These are phyloP conservation scores for Elgaria multicarinata DNA, from an alignment of 2,113 vertebrate species.

Conservation along the genomic window DNA sequence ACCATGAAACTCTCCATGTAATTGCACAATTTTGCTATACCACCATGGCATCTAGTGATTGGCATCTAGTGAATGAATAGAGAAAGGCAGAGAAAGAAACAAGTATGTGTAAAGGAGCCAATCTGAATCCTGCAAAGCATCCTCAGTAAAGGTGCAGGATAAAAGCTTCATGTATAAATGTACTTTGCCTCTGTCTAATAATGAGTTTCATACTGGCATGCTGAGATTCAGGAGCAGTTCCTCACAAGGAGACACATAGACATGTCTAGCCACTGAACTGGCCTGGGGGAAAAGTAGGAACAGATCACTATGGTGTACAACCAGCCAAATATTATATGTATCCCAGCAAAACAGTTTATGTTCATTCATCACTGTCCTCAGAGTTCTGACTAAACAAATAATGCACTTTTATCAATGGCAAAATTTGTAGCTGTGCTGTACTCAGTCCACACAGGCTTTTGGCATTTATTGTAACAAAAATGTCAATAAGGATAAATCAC, in stretches of 20 bases:
- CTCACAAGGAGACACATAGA: background rate
- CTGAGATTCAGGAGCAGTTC: background rate
- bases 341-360: background rate
- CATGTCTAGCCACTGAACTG: background rate
- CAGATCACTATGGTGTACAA: background rate
- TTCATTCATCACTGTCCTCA: background rate
- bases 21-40: too few relatives aligned
- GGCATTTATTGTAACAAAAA: constrained; percentile 11
- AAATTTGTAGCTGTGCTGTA: background rate
- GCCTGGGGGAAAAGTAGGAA: background rate
- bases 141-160: too few relatives aligned
- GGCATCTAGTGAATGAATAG: too few relatives aligned
- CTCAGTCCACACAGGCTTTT: background rate
- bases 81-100: background rate
- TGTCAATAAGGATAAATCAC: constrained; percentile 12
- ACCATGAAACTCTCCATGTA: too few relatives aligned
- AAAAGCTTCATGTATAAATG: too few relatives aligned
- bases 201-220: too few relatives aligned
- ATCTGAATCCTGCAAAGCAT: background rate
- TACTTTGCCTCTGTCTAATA: background rate
- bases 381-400: background rate
- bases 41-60: too few relatives aligned
- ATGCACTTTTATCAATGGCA: background rate
- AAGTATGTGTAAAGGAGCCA: too few relatives aligned
- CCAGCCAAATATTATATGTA: background rate